Base-by-base conservation (phyloP, 2,888 invertebrate species). In the Hydropsyche betteni region DNA sequence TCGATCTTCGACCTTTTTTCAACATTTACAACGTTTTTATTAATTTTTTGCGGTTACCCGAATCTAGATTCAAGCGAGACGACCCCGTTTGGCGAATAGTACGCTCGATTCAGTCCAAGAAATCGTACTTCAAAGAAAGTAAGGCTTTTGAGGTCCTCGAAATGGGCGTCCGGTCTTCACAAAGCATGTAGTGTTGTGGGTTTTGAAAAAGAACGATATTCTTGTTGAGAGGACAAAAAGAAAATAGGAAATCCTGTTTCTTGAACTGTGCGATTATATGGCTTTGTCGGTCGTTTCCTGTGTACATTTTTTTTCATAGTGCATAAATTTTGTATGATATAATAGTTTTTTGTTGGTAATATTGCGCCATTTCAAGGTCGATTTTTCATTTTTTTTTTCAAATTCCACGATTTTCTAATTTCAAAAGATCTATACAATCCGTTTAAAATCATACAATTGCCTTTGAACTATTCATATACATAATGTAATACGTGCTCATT, bases 211-310 rank as follows among this genome's bases (percentile, higher is more conserved):
- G 8, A 58, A 58, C 8, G 16, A 4, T 0, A 58, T 16, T 16
- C 24, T 58, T 58, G 58, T 24, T 8, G 58, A 24, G 58, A 58
- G 58, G 8, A 58, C 58, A 24, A 16, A 44, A n/a, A 58, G 58
- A 16, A 8, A 58, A 58, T 58, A 58, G 58, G 58, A 58, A 58
- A 58, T 58, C 58, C 58, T 58, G 58, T 8, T n/a, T 16, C 5
- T 16, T 53, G 53, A 44, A 44, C 44, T 44, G 44, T 44, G 44
- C 44, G 10, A 44, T 44, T 44, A 8, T 44, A 44, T 10, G 44
- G 7, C 44, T 44, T 44, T 44, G 44, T 44, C 10, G 10, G 10
- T 44, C 44, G 44, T 44, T 44, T 44, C 44, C 44, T 44, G 44
- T 44, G 44, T 8, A 44, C 44, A 44, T 10, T 8, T 44, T 44